Conservation (phyloP, 2,113 vertebrate genomes). For the Aythya baeri region DNA sequence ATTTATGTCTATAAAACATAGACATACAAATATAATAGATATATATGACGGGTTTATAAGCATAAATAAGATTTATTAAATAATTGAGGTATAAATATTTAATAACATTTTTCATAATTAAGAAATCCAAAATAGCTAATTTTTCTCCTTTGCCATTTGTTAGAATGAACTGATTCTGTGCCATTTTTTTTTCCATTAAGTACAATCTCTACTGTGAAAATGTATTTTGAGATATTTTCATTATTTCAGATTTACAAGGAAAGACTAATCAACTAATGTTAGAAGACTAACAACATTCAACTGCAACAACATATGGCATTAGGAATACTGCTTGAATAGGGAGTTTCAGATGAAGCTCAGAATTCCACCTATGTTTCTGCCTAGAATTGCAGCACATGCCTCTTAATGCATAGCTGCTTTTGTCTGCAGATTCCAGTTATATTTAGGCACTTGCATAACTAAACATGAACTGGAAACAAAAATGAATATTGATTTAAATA, state of each 20-base stretch:
- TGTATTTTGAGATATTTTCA: conserved; percentile 32
- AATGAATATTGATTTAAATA: not conserved
- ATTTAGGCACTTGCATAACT: not conserved
- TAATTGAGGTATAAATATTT: not conserved
- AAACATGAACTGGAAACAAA: not conserved
- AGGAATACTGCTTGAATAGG: conserved; percentile 10
- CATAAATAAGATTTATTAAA: not conserved
- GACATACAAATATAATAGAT: not conserved
- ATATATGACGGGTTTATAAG: not conserved
- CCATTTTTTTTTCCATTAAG: not conserved
- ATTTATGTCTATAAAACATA: not conserved
- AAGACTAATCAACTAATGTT: conserved; percentile 38
- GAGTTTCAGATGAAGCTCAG: not conserved
- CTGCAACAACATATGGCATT: conserved; percentile 47
- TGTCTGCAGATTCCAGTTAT: not conserved
- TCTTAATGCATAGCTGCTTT: not conserved
- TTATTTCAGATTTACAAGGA: conserved; percentile 32
- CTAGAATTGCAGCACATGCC: not conserved
- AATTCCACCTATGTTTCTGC: not conserved
- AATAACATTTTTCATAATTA: not conserved
- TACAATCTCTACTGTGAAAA: not conserved
- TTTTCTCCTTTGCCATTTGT: not conserved
- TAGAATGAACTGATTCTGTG: not conserved
- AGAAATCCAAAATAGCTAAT: not conserved
- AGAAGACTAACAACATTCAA: conserved; percentile 7